These are phyloP conservation scores for Syrphus vitripennis DNA, from an alignment of 2,888 invertebrate species.

Conservation along the genomic window DNA sequence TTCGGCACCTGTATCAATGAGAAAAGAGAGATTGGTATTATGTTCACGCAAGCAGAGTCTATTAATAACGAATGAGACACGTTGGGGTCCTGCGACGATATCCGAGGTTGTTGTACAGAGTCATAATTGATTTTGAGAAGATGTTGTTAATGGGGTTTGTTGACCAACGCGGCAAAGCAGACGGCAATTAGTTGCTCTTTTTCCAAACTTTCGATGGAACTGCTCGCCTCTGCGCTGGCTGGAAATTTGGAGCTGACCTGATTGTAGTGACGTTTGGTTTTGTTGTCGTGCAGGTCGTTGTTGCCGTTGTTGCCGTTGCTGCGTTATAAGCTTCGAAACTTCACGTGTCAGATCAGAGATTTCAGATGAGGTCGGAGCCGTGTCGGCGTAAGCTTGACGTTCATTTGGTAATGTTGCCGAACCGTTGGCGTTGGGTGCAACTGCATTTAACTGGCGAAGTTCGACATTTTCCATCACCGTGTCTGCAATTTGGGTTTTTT, in stretches of 20 bases:
- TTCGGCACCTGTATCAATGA: constrained; percentile 1
- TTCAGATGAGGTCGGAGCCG: neutral
- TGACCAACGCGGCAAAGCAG: neutral
- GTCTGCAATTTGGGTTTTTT: constrained; percentile 10
- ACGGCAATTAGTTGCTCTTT: neutral
- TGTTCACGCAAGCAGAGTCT: neutral
- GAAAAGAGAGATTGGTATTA: neutral
- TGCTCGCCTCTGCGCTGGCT: constrained; percentile 5
- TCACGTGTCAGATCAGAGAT: neutral
- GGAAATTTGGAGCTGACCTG: neutral
- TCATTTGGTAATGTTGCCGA: neutral
- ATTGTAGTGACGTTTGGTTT: neutral
- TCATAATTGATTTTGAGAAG: neutral
- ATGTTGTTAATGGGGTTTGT: neutral
- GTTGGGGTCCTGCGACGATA: neutral
- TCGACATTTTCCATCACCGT: constrained; percentile 20
- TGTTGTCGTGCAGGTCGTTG: neutral
- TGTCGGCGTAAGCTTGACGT: neutral
- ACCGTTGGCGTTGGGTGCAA: neutral
- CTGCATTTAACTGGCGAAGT: neutral
- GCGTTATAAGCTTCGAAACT: neutral
- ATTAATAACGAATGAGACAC: neutral
- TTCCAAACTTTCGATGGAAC: neutral
- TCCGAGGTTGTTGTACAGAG: neutral
- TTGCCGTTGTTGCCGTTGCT: neutral